A percentile compares a stretch with the other conserved stretches of the same genome.
Conservation (phyloP, 2,797 vertebrate species). For the Molossus molossus region DNA sequence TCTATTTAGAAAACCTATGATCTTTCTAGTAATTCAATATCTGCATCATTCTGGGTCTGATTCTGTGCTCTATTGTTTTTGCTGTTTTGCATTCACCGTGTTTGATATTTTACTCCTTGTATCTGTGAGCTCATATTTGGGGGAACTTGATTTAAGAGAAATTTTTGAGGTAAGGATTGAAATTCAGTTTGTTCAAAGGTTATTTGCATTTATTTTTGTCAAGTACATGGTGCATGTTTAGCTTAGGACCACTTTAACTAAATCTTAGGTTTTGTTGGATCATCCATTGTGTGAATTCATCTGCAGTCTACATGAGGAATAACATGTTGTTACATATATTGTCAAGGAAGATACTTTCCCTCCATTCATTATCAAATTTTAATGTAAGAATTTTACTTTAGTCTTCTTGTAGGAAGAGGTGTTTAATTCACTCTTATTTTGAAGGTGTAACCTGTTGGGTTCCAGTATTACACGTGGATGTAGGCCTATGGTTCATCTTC, state of each 20-base stretch:
- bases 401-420: neutral
- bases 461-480: neutral
- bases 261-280: slow-evolving; percentile 60
- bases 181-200: slow-evolving; percentile 46
- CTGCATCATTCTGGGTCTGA: neutral
- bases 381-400: slow-evolving; percentile 17
- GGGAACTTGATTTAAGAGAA: slow-evolving; percentile 33
- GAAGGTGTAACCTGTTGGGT: neutral
- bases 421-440: slow-evolving; percentile 3
- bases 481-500: neutral
- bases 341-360: neutral
- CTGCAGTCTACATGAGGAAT: neutral
- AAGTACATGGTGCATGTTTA: slow-evolving; percentile 2
- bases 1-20: neutral
- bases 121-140: slow-evolving; percentile 9
- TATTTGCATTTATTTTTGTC: slow-evolving; percentile 51
- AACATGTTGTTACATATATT: slow-evolving; percentile 35
- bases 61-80: slow-evolving; percentile 46
- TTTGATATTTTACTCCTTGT: slow-evolving; percentile 49
- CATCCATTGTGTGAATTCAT: slow-evolving; percentile 19
- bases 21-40: neutral
- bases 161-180: slow-evolving; percentile 34
- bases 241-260: neutral
- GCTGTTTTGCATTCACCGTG: slow-evolving; percentile 6
- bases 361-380: slow-evolving; percentile 41